A percentile compares a stretch with the other conserved stretches of the same genome.
Conservation (phyloP, 30 jellyfish, hydroid and myxozoan genomes). For the Cassiopea xamachana region DNA sequence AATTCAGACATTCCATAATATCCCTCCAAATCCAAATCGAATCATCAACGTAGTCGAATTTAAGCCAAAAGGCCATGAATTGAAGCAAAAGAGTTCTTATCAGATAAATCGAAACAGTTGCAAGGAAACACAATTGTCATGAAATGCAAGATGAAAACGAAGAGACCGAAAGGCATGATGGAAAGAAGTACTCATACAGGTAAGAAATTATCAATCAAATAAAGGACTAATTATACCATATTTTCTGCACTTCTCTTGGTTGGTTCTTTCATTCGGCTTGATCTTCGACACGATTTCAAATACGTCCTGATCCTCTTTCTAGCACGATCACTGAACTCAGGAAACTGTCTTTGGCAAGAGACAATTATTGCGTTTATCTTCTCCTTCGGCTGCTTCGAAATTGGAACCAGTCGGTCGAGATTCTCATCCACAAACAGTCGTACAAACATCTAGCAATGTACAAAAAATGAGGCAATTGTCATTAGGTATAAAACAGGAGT, state of each 20-base stretch:
- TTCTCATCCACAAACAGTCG: constrained; percentile 97
- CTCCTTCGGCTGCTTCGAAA: constrained; percentile 98
- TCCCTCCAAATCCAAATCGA: too few species aligned
- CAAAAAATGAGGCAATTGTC: background rate
- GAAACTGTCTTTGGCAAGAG: constrained; percentile 98
- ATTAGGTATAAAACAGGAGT: too few species aligned
- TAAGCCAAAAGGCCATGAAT: too few species aligned
- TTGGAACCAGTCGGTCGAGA: constrained; percentile 98
- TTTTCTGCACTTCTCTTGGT: constrained; percentile 80
- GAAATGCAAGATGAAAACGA: too few species aligned
- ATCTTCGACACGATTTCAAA: constrained; percentile 96
- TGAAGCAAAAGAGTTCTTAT: too few species aligned
- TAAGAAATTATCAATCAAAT: too few species aligned
- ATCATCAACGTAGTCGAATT: too few species aligned
- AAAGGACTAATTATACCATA: constrained; percentile 41
- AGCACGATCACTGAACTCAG: constrained; percentile 97
- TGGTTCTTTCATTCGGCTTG: constrained; percentile 91
- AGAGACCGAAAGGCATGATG: too few species aligned
- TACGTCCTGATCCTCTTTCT: constrained; percentile 94
- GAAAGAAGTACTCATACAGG: too few species aligned
- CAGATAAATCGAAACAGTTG: too few species aligned
- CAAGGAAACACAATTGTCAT: too few species aligned
- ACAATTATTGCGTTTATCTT: constrained; percentile 92
- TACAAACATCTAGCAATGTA: constrained; percentile 87
- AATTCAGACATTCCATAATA: too few species aligned